These are phyloP conservation scores for Trachelipus rathkii DNA, from an alignment of 1,140 invertebrate species.

Conservation along the genomic window DNA sequence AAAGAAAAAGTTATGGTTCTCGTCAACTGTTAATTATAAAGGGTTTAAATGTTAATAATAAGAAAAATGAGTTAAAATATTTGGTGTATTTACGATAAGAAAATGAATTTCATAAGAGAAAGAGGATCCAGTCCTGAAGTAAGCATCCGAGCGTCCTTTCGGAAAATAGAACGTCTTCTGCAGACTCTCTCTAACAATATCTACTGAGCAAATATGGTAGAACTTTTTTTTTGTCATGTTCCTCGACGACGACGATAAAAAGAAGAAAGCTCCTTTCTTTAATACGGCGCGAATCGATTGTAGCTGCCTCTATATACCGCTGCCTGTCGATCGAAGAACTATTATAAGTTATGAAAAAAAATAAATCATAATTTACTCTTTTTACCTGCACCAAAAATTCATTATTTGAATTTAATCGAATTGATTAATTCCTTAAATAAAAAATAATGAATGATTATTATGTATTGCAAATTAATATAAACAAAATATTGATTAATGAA, in stretches of 20 bases:
- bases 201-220: constrained; percentile 8
- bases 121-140: background rate
- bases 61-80: background rate
- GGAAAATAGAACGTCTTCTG: background rate
- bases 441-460: background rate
- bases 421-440: background rate
- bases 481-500: background rate
- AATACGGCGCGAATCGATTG: constrained; percentile 94
- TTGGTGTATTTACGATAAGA: background rate
- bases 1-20: background rate
- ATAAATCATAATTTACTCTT: constrained; percentile 14
- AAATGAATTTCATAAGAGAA: background rate
- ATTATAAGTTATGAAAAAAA: constrained; percentile 19
- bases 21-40: no score
- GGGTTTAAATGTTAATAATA: no score
- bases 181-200: constrained; percentile 6
- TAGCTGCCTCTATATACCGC: constrained; percentile 90
- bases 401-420: no score
- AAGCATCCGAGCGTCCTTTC: background rate
- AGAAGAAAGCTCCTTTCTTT: constrained; percentile 48
- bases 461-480: background rate
- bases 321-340: constrained; percentile 61
- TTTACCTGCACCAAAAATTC: no score
- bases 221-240: constrained; percentile 2
- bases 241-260: background rate